Percentiles rank a stretch among this genome's conserved stretches.
phyloP scores from a whole-genome alignment of 2,113 vertebrate genomes.

The Actenoides lindsayi region DNA sequence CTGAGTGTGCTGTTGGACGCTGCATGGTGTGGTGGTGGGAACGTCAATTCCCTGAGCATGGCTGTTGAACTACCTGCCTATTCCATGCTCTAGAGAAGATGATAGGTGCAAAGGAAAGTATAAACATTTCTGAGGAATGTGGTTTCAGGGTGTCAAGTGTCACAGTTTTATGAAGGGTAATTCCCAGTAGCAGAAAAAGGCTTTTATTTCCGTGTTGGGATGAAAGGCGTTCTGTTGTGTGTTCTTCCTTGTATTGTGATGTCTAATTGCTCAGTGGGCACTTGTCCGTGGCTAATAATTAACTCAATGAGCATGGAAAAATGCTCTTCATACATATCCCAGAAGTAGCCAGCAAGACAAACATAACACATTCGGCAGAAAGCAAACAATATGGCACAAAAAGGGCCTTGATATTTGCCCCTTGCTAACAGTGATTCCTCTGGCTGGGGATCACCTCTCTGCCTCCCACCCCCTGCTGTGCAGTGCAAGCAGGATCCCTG shows the following conservation, averaged over 20 bases:
- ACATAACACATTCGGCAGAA: not conserved
- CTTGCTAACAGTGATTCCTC: not conserved
- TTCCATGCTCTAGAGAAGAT: not conserved
- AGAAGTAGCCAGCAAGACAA: constrained; percentile 5
- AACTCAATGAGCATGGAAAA: constrained; percentile 42
- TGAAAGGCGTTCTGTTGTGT: constrained; percentile 49
- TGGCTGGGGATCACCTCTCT: not conserved
- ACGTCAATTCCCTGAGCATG: not conserved
- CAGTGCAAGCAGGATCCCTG: not conserved
- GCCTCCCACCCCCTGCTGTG: not conserved
- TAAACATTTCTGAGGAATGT: not conserved
- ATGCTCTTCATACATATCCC: not conserved
- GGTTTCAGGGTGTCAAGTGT: not conserved
- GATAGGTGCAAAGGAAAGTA: not conserved
- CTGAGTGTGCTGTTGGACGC: not conserved
- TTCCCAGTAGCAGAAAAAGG: constrained; percentile 13
- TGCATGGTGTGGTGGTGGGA: not conserved
- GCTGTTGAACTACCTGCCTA: not conserved
- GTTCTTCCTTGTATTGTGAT: constrained; percentile 47
- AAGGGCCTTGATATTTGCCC: constrained; percentile 8
- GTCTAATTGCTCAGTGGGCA: not conserved
- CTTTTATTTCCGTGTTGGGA: constrained; percentile 56
- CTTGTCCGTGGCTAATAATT: constrained; percentile 43
- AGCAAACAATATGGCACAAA: constrained; percentile 1
- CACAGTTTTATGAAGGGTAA: constrained; percentile 54